Percentiles rank a stretch among this genome's conserved stretches.
Evolutionary conservation across 2,888 invertebrate genomes (phyloP).

Genomic region (Ornithoptera alexandrae): DNA sequence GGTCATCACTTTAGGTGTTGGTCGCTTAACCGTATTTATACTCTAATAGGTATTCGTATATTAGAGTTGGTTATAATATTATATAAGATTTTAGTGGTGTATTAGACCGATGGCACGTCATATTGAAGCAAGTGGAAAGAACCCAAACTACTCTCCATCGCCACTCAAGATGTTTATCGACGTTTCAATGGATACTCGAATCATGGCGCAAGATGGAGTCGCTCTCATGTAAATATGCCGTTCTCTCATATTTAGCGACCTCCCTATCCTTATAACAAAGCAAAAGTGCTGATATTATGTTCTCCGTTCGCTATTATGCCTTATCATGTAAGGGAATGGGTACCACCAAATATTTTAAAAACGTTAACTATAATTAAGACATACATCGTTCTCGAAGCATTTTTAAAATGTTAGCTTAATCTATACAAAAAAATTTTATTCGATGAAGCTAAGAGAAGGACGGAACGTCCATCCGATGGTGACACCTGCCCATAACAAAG

Average conservation of each 20-base stretch:
- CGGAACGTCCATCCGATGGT: too few species aligned
- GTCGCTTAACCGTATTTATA: background rate
- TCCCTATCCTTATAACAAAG: constrained; percentile 14
- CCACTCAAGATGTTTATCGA: constrained; percentile 31
- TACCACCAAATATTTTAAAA: too few species aligned
- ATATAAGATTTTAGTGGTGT: background rate
- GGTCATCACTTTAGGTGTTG: too few species aligned
- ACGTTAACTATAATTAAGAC: too few species aligned
- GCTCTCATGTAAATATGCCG: constrained; percentile 22
- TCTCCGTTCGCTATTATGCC: background rate
- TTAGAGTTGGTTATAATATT: background rate
- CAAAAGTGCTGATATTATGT: constrained; percentile 4
- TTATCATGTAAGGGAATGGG: background rate
- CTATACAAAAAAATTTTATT: too few species aligned
- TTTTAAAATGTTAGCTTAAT: background rate
- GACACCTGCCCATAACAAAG: too few species aligned
- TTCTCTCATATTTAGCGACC: constrained; percentile 22
- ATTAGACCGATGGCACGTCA: background rate
- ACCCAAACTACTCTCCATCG: constrained; percentile 13
- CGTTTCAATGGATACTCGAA: constrained; percentile 28
- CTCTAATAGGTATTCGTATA: background rate
- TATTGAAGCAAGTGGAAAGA: constrained; percentile 7
- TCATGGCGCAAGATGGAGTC: constrained; percentile 19
- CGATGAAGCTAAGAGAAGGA: too few species aligned
- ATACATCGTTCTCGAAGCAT: too few species aligned